Evolutionary conservation across 2,113 vertebrate genomes (phyloP), one percentile per base, ranked within the genome.

Genomic region (Corapipo altera): DNA sequence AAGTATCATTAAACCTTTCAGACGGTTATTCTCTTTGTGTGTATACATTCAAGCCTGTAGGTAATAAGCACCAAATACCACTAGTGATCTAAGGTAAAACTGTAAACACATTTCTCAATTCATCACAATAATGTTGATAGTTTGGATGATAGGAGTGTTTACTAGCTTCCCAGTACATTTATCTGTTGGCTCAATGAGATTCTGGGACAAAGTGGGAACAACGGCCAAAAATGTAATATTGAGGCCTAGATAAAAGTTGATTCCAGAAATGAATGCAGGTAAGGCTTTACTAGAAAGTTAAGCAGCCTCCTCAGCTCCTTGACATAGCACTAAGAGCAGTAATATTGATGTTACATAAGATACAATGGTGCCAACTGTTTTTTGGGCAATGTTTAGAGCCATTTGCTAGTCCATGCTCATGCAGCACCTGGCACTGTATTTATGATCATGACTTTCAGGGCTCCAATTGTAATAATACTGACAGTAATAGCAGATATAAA

Each of bases 1-100:
- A 92, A 95, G 90, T 96, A 92, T 80, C 95, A 83, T 96, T 96
- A 97, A 96, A 91, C 93, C 93, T 91, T 95, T 88, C 84, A 94
- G 87, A 62, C 35, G 88, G 88, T 96, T 90, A 88, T 30, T 90
- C 78, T 90, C 85, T 86, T 95, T 90, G 72, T 0, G 0, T 88
- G 51, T 88, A 71, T 67, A 93, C 48, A 44, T 93, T 91, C 51
- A 64, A 91, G 75, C 88, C 76, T 55, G 59, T 74, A 76, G 35
- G 72, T 94, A 96, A 93, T 71, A 93, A 81, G 69, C 59, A 80
- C 64, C 55, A 57, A 94, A 85, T 79, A 92, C 77, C 89, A 69
- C 77, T 21, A 87, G 57, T 58, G 74, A 87, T 65, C 49, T 69
- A 87, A 86, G 49, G 77, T 61, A 96, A 93, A 95, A 88, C 55